A percentile compares a stretch with the other conserved stretches of the same genome.
Evolutionary conservation across 2,888 invertebrate genomes (phyloP).

Genomic region (Pandemis corylana): DNA sequence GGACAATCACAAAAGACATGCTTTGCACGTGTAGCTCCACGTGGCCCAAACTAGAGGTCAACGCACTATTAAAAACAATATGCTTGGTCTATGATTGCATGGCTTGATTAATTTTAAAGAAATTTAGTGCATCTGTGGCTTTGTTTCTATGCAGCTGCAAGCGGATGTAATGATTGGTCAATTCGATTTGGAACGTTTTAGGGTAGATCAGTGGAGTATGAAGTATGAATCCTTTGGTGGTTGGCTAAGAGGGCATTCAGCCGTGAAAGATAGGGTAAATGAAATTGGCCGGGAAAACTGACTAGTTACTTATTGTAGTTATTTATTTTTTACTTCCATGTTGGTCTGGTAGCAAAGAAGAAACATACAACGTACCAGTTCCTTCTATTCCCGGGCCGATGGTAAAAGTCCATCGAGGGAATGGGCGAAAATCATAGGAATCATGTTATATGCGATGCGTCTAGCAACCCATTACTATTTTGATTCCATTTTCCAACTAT

Average conservation of each 20-base stretch:
- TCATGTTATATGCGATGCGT: no score
- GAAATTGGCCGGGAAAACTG: neutral
- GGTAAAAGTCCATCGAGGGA: no score
- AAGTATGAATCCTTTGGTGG: conserved; percentile 36
- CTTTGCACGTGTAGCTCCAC: conserved; percentile 34
- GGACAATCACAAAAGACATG: conserved; percentile 68
- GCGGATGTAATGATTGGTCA: conserved; percentile 44
- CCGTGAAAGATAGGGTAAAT: conserved; percentile 14
- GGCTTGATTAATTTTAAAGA: conserved; percentile 55
- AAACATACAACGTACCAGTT: no score
- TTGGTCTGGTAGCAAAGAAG: no score
- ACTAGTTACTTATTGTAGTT: no score
- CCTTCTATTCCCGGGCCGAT: no score
- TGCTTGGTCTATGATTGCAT: conserved; percentile 49
- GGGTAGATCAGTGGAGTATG: conserved; percentile 33
- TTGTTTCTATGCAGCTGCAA: conserved; percentile 71
- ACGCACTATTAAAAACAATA: conserved; percentile 70
- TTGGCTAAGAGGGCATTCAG: conserved; percentile 15
- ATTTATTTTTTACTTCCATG: neutral
- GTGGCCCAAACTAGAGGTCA: conserved; percentile 56
- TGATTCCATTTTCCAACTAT: no score
- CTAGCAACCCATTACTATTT: no score
- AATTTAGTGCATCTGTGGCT: conserved; percentile 47
- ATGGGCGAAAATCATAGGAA: no score
- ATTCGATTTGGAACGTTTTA: conserved; percentile 19